Base-by-base conservation (phyloP, 1,140 invertebrate species). In the Nixonia krombeini region DNA sequence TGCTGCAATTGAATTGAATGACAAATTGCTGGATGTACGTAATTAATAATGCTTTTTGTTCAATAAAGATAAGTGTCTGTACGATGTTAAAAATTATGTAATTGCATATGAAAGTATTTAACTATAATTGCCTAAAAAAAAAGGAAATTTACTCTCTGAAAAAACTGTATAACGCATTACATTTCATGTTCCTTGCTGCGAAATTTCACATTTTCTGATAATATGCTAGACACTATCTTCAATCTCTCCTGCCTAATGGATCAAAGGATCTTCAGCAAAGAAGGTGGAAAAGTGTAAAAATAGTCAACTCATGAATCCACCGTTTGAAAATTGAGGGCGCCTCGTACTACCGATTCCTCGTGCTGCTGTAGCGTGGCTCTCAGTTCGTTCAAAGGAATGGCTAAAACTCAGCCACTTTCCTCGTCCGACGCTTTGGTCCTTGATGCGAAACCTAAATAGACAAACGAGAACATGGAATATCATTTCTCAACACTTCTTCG, bases 381-480 rank as follows among this genome's bases (percentile, higher is more conserved):
- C 61, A 62, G 64, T 68, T 51, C 46, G 59, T 68, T 68, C 50
- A 57, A 66, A 51, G 40, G 31, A 38, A 6, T 51, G 35, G 1
- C 35, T 68, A 52, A 56, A n/a, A n/a, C n/a, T n/a, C n/a, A n/a
- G n/a, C n/a, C 52, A 67, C 51, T 67, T 68, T 62, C 56, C 59
- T 28, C 47, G 51, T 51, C 42, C 44, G 46, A 62, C 23, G 42
- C 57, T 62, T 62, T 61, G 52, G 40, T 42, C 33, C 64, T 10
- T 57, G 52, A 61, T 59, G 56, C 37, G 38, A 41, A 16, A 55
- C 55, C 35, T 17, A 51, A 23, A 12, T 13, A 9, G 13, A 23
- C 13, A 55, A 58, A 50, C 35, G 50, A 58, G 44, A 59, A 17
- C n/a, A 52, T 15, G 29, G 40, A 47, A 55, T 59, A 41, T 49